Conservation (phyloP, 1,140 invertebrate genomes). For the Formica selysi region DNA sequence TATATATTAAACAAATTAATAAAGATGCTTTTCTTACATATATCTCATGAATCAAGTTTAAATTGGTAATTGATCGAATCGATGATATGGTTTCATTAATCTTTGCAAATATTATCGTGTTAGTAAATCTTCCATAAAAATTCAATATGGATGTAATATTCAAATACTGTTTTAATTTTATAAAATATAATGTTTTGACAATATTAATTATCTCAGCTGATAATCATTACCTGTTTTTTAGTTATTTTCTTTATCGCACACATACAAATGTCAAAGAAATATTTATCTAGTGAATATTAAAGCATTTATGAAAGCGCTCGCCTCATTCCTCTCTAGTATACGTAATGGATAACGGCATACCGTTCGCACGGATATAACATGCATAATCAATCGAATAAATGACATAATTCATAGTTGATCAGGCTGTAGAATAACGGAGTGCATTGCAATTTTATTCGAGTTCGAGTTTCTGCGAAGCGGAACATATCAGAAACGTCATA, state of each 20-base stretch:
- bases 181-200: slow-evolving; percentile 11
- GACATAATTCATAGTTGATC: slow-evolving; percentile 59
- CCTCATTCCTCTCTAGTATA: neutral
- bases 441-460: slow-evolving; percentile 44
- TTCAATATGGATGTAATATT: neutral
- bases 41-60: neutral
- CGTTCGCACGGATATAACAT: neutral
- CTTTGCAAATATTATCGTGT: no score
- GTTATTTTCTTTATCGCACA: neutral
- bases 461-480: slow-evolving; percentile 24
- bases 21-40: neutral
- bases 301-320: neutral
- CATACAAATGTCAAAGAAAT: neutral
- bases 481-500: slow-evolving; percentile 58
- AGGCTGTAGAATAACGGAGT: slow-evolving; percentile 19
- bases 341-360: slow-evolving; percentile 11
- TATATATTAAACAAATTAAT: neutral
- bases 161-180: neutral
- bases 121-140: no score
- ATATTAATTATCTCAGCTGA: neutral
- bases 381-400: slow-evolving; percentile 57
- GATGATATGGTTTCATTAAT: neutral
- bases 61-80: neutral
- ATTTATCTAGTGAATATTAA: slow-evolving; percentile 15
- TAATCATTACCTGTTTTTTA: neutral